Base-by-base conservation (phyloP, 2,888 invertebrate genomes). In the Acronicta alni region DNA sequence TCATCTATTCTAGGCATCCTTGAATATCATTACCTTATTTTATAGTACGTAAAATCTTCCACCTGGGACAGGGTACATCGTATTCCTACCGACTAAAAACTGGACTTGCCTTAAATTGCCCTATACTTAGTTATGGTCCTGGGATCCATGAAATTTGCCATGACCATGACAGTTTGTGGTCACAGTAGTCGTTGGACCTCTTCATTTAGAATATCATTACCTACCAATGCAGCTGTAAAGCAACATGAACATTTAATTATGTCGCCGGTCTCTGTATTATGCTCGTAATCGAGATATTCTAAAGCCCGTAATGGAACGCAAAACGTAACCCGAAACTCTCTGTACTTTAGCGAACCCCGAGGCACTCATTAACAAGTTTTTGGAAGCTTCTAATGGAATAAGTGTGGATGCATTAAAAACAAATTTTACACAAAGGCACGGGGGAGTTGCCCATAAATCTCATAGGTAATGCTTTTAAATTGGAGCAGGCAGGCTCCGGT, bases 291-390 rank as follows among this genome's bases (percentile, higher is more conserved):
- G 51, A 44, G 58, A 60, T 47, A 55, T 48, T 58, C 42, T 54
- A 17, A 56, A 56, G 44, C 41, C 30, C 26, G 20, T 75, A 72
- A 72, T 68, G 62, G 57, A 69, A 65, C 41, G 47, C 43, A 58
- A 65, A 69, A 47, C 16, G 66, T 64, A 62, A 70, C 44, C 47
- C 55, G 45, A 76, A 55, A 51, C 64, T 46, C 51, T 5, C 35
- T 37, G 39, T 67, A 65, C 56, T 62, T 58, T 59, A 58, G 52
- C 35, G 26, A 17, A 37, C 55, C 64, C 56, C 63, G 61, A 57
- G 69, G 67, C 70, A 45, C 47, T 67, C 73, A 75, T 76, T 69
- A 72, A 66, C 54, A 57, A 72, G 61, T 73, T 73, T 69, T 72
- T 61, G 18, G 60, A 35, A 52, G 59, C 45, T 26, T 30, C 41